These are phyloP conservation scores for Hemiprocne comata DNA, from an alignment of 2,113 vertebrate species.

Conservation along the genomic window DNA sequence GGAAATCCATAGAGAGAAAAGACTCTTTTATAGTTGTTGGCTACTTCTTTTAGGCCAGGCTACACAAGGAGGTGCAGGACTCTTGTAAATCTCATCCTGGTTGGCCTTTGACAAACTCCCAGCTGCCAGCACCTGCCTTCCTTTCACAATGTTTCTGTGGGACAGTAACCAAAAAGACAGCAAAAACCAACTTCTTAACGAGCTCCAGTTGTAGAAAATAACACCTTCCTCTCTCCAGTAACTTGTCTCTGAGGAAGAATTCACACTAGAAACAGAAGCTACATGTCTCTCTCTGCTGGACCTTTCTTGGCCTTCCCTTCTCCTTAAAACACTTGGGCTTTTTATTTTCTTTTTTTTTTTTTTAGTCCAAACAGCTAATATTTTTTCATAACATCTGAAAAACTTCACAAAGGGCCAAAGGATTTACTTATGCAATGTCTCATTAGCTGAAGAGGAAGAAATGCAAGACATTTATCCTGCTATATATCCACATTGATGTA, in stretches of 20 bases:
- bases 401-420: not conserved
- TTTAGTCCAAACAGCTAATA: not conserved
- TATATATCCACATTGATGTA: not conserved
- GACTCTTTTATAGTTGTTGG: not conserved
- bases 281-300: not conserved
- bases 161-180: not conserved
- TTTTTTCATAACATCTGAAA: not conserved
- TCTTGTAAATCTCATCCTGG: not conserved
- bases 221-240: not conserved
- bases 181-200: not conserved
- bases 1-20: not conserved
- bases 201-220: not conserved
- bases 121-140: not conserved
- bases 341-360: not conserved
- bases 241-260: not conserved
- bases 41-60: not conserved
- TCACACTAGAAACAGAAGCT: not conserved
- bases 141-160: not conserved
- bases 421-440: not conserved
- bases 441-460: not conserved
- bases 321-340: not conserved
- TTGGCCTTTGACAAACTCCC: not conserved
- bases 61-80: not conserved
- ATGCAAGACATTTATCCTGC: not conserved
- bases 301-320: not conserved